These are phyloP conservation scores for Sorex fumeus DNA, from an alignment of 2,113 vertebrate genomes.

Conservation along the genomic window DNA sequence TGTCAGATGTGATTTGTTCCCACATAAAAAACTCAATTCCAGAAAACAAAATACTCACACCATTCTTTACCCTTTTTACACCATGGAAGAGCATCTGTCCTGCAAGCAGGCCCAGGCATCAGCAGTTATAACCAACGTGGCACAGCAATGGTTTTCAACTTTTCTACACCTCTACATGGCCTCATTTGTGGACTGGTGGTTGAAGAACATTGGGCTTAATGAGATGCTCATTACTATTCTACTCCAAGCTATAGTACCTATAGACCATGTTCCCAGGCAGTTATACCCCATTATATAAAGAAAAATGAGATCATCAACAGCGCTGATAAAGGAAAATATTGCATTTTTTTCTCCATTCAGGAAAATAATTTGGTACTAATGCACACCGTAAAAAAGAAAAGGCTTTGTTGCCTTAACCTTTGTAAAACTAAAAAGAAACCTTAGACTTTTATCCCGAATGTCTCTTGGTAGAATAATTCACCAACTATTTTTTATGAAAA, in stretches of 20 bases:
- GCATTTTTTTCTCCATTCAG: neutral
- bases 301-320: neutral
- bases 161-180: no score
- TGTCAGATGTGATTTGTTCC: neutral
- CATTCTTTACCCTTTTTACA: no score
- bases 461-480: neutral
- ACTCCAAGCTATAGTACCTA: accelerated
- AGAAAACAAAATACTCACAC: neutral
- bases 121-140: no score
- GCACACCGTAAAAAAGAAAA: neutral
- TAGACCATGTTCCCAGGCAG: accelerated
- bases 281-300: accelerated
- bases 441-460: neutral
- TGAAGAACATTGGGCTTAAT: neutral
- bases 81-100: no score
- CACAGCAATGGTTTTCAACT: no score
- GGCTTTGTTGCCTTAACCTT: neutral
- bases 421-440: constrained; percentile 8
- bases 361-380: neutral
- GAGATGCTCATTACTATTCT: neutral
- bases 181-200: no score
- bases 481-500: neutral
- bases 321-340: neutral
- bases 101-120: no score
- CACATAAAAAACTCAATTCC: neutral